Evolutionary conservation across 53 echinoderm and acorn worm species (phyloP), one percentile per base, ranked within the genome.

Genomic region (Stichopus horrens): DNA sequence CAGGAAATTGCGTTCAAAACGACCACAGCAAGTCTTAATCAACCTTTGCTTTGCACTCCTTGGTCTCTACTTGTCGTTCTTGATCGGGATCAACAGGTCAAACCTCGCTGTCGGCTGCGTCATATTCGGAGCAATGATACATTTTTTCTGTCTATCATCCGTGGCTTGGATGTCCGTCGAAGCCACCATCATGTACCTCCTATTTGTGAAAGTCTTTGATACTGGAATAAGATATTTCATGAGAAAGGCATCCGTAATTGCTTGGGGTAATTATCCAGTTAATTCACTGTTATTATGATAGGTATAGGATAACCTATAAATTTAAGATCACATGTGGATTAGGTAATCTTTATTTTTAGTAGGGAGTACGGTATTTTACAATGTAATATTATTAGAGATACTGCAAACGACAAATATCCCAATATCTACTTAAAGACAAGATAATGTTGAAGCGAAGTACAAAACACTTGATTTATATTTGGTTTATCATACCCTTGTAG

Each of bases 11-110:
- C 91, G 96, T 58, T 88, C 52, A 51, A 93, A 83, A 74, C 91
- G 83, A 5, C 96, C 96, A 53, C 91, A 94, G 90, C 92, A 92
- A 80, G 94, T 96, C 76, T 81, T 96, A 68, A 66, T 94, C 67
- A 88, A 89, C 52, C 86, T 94, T 18, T 91, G 91, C 90, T 85
- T 88, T 53, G 91, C 94, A 13, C 86, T 96, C 11, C 86, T 94
- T 23, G 90, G 93, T 52, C 90, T 96, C 4, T 93, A 94, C 86
- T 53, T 94, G 6, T 86, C 83, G 14, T 96, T 96, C 89, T 58
- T 91, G 67, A 86, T 86, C 5, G 96, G 96, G 51, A 91, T 94
- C 55, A 94, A 96, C 73, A 66, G 54, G 16, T 83, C 88, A 0
- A 52, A 57, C 5, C 77, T 84, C 52, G 54, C 55, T 58, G 53